Conservation (phyloP, 2,113 vertebrate genomes). For the Girardinichthys multiradiatus region DNA sequence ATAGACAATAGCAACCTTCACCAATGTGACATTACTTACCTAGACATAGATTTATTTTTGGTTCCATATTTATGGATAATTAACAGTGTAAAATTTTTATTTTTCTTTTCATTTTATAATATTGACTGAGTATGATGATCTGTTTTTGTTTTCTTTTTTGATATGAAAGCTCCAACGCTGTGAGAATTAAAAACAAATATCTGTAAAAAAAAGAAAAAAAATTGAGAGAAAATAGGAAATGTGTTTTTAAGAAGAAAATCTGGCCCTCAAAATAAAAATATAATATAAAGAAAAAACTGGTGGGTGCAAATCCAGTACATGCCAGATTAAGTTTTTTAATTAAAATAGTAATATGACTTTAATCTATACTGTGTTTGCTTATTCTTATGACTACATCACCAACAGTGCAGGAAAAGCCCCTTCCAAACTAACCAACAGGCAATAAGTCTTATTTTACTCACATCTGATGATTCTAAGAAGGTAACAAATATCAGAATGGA, state of each 20-base stretch:
- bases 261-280: background rate
- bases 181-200: background rate
- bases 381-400: background rate
- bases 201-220: background rate
- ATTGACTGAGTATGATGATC: background rate
- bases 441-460: background rate
- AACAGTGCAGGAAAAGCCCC: background rate
- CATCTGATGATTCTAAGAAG: background rate
- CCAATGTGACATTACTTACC: background rate
- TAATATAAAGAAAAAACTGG: background rate
- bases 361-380: background rate
- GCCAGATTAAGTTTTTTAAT: background rate
- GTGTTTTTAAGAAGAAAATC: background rate
- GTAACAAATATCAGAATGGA: background rate
- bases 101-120: background rate
- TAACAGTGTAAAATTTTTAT: too few species aligned
- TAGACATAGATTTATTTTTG: too few species aligned
- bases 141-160: background rate
- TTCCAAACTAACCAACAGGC: background rate
- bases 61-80: background rate
- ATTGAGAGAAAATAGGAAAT: background rate
- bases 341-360: background rate
- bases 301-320: background rate
- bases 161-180: background rate
- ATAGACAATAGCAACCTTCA: background rate